Conservation (phyloP, 2,888 invertebrate species). For the Cyclophora punctaria region DNA sequence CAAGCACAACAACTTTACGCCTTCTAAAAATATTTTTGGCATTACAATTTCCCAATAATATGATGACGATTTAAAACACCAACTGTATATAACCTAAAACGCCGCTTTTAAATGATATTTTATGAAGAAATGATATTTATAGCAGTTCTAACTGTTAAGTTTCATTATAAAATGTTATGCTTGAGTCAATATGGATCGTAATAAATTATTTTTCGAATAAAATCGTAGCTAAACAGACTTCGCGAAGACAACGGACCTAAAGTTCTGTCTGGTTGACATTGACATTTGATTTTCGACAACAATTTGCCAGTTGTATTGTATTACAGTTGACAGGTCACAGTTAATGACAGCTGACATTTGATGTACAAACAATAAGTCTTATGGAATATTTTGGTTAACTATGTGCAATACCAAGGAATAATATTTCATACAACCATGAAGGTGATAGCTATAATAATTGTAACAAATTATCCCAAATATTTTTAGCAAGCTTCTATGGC, state of each 20-base stretch:
- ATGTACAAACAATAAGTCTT: no score
- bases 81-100: slow-evolving; percentile 53
- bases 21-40: slow-evolving; percentile 62
- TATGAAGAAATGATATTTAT: neutral
- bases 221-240: neutral
- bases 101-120: slow-evolving; percentile 29
- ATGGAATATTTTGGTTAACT: no score
- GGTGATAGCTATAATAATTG: no score
- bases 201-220: neutral
- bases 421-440: no score
- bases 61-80: slow-evolving; percentile 45
- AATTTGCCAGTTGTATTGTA: no score
- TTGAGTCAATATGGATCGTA: neutral
- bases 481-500: no score
- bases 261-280: neutral
- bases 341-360: no score
- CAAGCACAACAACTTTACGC: slow-evolving; percentile 36
- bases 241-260: neutral
- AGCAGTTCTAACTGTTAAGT: neutral
- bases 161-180: neutral
- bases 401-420: no score
- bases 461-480: no score
- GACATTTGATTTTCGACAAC: no score
- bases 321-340: no score
- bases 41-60: slow-evolving; percentile 28